phyloP scores from a whole-genome alignment of 2,113 vertebrate genomes.

The Varanus komodoensis region DNA sequence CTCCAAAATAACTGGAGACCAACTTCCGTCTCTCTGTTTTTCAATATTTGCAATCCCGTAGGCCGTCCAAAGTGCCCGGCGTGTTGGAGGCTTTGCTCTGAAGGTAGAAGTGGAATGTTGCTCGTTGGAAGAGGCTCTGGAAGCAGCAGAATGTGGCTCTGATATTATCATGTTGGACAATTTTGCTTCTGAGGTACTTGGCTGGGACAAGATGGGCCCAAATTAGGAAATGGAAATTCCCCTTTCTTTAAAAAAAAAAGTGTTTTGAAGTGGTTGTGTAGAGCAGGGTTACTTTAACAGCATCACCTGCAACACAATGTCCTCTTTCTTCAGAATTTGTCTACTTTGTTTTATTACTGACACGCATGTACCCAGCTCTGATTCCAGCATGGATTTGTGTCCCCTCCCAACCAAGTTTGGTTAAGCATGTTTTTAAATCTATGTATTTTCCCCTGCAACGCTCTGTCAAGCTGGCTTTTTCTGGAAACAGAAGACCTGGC shows the following conservation, averaged over 20 bases:
- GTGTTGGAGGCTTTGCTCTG: conserved; percentile 77
- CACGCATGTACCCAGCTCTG: not conserved
- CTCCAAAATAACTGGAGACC: too few relatives aligned
- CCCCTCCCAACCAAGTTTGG: not conserved
- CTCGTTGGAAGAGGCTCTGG: conserved; percentile 73
- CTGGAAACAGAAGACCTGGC: not conserved
- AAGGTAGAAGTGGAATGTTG: conserved; percentile 88
- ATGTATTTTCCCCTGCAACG: not conserved
- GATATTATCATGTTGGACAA: conserved; percentile 88
- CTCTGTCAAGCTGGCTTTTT: not conserved
- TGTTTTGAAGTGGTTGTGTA: not conserved
- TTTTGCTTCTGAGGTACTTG: conserved; percentile 79
- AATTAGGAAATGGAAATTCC: not conserved
- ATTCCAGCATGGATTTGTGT: not conserved
- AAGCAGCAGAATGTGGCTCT: conserved; percentile 77
- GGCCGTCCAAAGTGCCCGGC: conserved; percentile 74
- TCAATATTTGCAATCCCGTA: conserved; percentile 14
- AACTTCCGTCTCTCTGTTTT: not conserved
- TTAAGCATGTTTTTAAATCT: not conserved
- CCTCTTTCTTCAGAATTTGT: not conserved
- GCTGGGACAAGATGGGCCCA: not conserved
- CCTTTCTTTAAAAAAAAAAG: not conserved
- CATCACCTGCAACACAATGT: not conserved
- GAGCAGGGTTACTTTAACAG: not conserved
- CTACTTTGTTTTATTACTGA: not conserved